phyloP scores from a whole-genome alignment of 2,113 vertebrate species.

The Raphicerus campestris region DNA sequence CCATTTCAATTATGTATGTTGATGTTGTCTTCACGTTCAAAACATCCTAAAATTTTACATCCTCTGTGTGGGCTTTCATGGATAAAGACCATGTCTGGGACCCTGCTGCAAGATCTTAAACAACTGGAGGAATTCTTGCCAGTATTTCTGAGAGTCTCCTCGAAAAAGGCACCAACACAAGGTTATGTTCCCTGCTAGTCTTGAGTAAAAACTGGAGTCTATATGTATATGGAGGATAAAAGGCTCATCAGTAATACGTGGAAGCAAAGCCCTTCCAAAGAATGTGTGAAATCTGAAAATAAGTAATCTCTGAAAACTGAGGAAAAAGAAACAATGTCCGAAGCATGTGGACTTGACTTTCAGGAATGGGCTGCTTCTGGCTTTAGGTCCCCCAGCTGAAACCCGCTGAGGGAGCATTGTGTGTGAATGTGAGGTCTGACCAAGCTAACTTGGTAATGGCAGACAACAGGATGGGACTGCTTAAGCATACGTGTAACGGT shows the following conservation, averaged over 20 bases:
- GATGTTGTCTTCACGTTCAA: neutral
- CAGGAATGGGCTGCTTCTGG: neutral
- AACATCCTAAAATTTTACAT: neutral
- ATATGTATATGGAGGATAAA: neutral
- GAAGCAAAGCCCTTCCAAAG: neutral
- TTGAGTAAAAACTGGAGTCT: neutral
- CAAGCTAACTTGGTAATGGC: neutral
- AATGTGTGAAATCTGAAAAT: neutral
- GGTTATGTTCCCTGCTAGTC: neutral
- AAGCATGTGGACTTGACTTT: neutral
- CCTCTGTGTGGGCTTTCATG: neutral
- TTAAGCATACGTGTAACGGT: neutral
- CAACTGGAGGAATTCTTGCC: neutral
- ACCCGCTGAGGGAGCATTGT: neutral
- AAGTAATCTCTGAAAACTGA: neutral
- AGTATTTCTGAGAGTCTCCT: neutral
- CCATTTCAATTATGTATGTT: neutral
- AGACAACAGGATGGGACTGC: neutral
- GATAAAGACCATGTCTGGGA: neutral
- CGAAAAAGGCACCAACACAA: neutral
- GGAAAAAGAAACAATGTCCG: neutral
- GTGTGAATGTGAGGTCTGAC: neutral
- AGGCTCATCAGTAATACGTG: neutral
- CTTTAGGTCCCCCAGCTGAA: neutral
- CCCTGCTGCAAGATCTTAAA: neutral